These are phyloP conservation scores for Lynx canadensis DNA, from an alignment of 2,113 vertebrate genomes.

Conservation along the genomic window DNA sequence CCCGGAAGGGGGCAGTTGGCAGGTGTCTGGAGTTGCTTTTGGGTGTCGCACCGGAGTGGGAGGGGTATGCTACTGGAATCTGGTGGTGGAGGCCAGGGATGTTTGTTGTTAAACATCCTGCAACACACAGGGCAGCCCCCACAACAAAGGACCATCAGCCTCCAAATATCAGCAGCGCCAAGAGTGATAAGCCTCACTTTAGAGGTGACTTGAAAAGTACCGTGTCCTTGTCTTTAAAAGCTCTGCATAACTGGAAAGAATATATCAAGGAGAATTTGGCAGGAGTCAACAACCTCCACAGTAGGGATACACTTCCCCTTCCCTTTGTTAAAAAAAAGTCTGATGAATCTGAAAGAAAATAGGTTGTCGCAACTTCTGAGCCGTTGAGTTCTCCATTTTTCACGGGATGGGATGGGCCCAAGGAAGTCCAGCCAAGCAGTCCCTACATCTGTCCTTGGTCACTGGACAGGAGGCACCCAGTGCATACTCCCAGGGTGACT, in stretches of 20 bases:
- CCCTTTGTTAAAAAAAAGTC: neutral
- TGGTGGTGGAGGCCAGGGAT: neutral
- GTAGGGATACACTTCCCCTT: neutral
- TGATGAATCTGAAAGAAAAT: neutral
- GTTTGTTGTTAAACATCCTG: neutral
- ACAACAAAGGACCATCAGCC: neutral
- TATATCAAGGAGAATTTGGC: neutral
- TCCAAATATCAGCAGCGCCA: neutral
- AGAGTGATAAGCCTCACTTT: neutral
- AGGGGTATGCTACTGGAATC: neutral
- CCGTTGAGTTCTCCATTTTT: neutral
- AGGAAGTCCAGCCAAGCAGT: neutral
- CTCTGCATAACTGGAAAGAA: neutral
- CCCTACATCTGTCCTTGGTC: neutral
- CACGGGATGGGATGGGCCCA: neutral
- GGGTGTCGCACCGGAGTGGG: neutral
- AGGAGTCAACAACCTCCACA: neutral
- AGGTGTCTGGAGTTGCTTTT: neutral
- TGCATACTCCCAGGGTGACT: neutral
- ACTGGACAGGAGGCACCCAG: neutral
- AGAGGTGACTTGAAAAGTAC: neutral
- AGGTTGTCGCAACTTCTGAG: neutral
- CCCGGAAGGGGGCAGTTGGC: neutral
- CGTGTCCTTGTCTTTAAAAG: neutral
- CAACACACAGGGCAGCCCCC: neutral